phyloP scores from a whole-genome alignment of 2,113 vertebrate genomes.

The Channa argus region DNA sequence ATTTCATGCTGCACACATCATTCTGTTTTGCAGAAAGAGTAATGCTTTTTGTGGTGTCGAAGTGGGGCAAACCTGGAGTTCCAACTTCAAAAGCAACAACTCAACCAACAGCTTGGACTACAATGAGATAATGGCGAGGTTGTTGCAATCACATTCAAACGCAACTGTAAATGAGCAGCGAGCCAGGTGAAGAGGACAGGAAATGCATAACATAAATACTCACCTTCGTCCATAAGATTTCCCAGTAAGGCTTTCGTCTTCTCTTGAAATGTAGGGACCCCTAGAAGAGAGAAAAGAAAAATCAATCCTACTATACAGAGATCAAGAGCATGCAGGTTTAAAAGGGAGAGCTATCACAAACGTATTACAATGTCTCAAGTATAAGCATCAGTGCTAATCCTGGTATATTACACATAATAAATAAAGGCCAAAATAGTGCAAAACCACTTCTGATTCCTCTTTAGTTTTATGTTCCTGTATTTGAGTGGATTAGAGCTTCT shows the following conservation, averaged over 20 bases:
- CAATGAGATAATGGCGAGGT: background rate
- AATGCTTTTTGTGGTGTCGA: background rate
- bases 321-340: too few species aligned
- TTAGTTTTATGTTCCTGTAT: too few species aligned
- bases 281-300: constrained; percentile 45
- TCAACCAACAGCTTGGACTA: background rate
- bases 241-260: constrained; percentile 83
- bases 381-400: too few species aligned
- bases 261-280: constrained; percentile 86
- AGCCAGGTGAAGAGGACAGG: background rate
- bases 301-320: too few species aligned
- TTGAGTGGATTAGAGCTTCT: too few species aligned
- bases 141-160: background rate
- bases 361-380: too few species aligned
- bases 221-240: constrained; percentile 90
- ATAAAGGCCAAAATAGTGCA: too few species aligned
- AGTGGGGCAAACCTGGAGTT: constrained; percentile 5
- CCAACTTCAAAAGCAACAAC: background rate
- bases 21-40: background rate
- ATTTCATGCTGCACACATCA: too few species aligned
- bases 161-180: background rate
- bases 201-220: constrained; percentile 29
- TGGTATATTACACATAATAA: too few species aligned
- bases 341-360: too few species aligned
- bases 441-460: too few species aligned